A percentile compares a stretch with the other conserved stretches of the same genome.
Evolutionary conservation across 1,140 invertebrate genomes (phyloP).

Genomic region (Magallana angulata): DNA sequence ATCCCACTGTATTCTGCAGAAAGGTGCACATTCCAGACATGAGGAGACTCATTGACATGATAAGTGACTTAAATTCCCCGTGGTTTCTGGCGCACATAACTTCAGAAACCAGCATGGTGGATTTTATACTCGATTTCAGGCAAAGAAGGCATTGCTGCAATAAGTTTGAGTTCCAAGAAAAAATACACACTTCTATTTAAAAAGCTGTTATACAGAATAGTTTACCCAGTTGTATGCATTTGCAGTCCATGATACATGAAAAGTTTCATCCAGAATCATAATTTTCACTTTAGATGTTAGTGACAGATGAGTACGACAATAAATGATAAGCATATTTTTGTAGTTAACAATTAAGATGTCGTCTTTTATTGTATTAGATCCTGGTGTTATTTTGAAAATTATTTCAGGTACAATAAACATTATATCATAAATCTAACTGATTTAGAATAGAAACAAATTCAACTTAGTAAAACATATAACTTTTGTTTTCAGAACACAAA

Average conservation of each 20-base stretch:
- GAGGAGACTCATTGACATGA: conserved; percentile 49
- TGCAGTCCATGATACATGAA: neutral
- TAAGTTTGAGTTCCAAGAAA: neutral
- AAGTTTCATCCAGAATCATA: neutral
- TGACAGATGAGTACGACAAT: neutral
- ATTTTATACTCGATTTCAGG: conserved; percentile 44
- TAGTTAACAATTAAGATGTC: neutral
- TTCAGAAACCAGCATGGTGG: conserved; percentile 44
- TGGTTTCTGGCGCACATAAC: conserved; percentile 47
- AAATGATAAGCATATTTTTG: neutral
- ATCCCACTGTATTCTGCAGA: conserved; percentile 48
- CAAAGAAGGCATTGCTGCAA: conserved; percentile 52
- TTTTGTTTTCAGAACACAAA: too few species aligned
- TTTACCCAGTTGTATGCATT: neutral
- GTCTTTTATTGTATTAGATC: too few species aligned
- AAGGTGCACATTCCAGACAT: conserved; percentile 51
- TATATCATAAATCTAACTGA: too few species aligned
- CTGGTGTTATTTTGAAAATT: too few species aligned
- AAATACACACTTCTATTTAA: neutral
- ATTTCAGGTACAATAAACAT: too few species aligned
- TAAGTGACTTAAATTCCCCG: conserved; percentile 40
- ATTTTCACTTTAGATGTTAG: neutral
- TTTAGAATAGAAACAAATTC: too few species aligned
- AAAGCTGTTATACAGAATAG: neutral
- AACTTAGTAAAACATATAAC: too few species aligned